phyloP scores from a whole-genome alignment of 2,888 invertebrate genomes.

The Ganaspis brasiliensis region DNA sequence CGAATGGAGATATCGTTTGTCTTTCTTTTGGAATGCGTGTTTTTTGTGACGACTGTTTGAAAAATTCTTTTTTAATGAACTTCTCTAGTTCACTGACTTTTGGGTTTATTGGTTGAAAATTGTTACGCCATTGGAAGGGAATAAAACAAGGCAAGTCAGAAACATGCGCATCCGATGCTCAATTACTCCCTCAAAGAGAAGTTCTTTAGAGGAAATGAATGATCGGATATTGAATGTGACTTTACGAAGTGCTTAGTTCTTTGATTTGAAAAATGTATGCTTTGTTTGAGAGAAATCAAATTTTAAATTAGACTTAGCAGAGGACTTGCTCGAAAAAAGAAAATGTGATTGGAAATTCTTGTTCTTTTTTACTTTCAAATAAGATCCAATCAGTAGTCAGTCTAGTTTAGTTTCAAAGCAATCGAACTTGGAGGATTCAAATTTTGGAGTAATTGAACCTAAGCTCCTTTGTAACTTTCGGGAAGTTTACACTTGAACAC shows the following conservation, averaged over 20 bases:
- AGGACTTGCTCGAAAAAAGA: background rate
- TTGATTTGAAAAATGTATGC: constrained; percentile 18
- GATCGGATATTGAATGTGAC: constrained; percentile 37
- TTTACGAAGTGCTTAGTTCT: constrained; percentile 19
- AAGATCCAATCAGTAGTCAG: background rate
- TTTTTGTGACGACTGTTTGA: no score
- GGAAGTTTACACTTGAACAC: background rate
- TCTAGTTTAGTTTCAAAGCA: constrained; percentile 3
- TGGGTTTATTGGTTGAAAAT: background rate
- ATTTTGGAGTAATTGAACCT: background rate
- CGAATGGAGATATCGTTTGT: no score
- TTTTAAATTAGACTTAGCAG: background rate
- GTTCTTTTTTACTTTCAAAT: background rate
- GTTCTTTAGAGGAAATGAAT: constrained; percentile 28
- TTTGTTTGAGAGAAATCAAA: constrained; percentile 28
- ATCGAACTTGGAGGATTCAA: background rate
- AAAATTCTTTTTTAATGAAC: no score
- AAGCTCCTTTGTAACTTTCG: background rate
- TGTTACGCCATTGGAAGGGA: constrained; percentile 23
- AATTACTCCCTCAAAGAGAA: constrained; percentile 38
- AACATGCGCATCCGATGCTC: constrained; percentile 21
- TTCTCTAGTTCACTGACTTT: no score
- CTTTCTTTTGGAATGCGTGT: no score
- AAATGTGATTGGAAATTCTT: background rate
- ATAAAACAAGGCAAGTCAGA: background rate